Evolutionary conservation across 2,797 vertebrate genomes (phyloP).

Genomic region (Alexandromys oeconomus): DNA sequence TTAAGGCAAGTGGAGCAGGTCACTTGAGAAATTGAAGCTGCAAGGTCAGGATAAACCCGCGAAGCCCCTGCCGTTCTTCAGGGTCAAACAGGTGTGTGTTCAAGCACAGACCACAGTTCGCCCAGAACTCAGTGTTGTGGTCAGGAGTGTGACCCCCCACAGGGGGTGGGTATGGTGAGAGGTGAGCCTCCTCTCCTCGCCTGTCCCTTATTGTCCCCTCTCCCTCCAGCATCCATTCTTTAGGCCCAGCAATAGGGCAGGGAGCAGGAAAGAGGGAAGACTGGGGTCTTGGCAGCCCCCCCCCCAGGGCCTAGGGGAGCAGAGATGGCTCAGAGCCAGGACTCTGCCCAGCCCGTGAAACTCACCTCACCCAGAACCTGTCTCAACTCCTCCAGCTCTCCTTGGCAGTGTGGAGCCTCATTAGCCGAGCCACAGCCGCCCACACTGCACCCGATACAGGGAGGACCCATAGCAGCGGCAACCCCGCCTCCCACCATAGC

Average conservation of each 20-base stretch:
- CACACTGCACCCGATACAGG: constrained; percentile 84
- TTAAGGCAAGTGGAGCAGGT: background rate
- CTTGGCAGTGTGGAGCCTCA: constrained; percentile 89
- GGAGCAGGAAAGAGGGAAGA: background rate
- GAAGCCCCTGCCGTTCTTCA: background rate
- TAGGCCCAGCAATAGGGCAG: background rate
- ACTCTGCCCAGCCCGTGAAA: constrained; percentile 90
- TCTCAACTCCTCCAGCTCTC: constrained; percentile 91
- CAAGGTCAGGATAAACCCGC: background rate
- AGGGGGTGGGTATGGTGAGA: rapidly evolving
- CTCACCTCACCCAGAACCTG: constrained; percentile 93
- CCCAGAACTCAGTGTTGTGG: background rate
- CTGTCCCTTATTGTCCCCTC: background rate
- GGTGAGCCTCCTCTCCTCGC: background rate
- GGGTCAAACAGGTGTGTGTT: background rate
- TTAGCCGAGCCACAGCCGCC: constrained; percentile 89
- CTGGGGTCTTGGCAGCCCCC: constrained; percentile 63
- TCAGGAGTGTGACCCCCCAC: background rate
- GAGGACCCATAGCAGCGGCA: constrained; percentile 66
- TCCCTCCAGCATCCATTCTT: background rate
- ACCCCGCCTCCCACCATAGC: constrained; percentile 54
- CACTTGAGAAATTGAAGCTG: background rate
- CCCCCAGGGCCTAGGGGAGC: constrained; percentile 45
- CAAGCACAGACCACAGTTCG: background rate
- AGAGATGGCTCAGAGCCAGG: constrained; percentile 86